phyloP scores from a whole-genome alignment of 2,797 vertebrate genomes.

The Characodon lateralis region DNA sequence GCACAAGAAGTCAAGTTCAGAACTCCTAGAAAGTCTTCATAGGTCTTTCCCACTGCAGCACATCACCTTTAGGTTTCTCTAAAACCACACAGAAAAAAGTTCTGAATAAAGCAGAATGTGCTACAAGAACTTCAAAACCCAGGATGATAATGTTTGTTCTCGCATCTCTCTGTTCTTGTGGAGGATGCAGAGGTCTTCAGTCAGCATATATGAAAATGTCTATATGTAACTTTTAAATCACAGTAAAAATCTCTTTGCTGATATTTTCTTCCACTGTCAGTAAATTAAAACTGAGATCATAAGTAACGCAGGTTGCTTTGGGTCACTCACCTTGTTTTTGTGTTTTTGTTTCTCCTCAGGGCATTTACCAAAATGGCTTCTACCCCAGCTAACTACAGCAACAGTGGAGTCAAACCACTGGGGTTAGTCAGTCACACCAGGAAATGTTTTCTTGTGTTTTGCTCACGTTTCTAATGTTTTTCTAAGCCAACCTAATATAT shows the following conservation, averaged over 20 bases:
- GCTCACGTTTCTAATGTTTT: neutral
- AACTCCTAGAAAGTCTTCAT: neutral
- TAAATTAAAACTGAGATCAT: no score
- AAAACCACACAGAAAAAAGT: neutral
- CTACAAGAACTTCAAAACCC: neutral
- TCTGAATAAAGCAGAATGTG: neutral
- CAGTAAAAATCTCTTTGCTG: neutral
- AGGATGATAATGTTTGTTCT: neutral
- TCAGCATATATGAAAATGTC: neutral
- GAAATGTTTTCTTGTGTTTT: neutral
- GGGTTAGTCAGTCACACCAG: conserved; percentile 80
- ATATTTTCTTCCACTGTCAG: neutral
- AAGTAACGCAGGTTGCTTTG: neutral
- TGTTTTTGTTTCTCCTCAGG: conserved; percentile 66
- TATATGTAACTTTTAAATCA: neutral
- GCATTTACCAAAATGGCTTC: conserved; percentile 97
- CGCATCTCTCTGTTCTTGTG: neutral
- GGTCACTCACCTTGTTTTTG: neutral
- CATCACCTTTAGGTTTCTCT: neutral
- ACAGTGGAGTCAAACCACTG: conserved; percentile 89
- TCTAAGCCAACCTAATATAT: neutral
- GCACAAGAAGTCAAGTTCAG: neutral
- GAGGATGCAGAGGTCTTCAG: neutral
- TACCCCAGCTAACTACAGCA: conserved; percentile 90
- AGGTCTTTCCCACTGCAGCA: neutral